These are phyloP conservation scores for Hippocampus comes DNA, from an alignment of 2,113 vertebrate species.

Conservation along the genomic window DNA sequence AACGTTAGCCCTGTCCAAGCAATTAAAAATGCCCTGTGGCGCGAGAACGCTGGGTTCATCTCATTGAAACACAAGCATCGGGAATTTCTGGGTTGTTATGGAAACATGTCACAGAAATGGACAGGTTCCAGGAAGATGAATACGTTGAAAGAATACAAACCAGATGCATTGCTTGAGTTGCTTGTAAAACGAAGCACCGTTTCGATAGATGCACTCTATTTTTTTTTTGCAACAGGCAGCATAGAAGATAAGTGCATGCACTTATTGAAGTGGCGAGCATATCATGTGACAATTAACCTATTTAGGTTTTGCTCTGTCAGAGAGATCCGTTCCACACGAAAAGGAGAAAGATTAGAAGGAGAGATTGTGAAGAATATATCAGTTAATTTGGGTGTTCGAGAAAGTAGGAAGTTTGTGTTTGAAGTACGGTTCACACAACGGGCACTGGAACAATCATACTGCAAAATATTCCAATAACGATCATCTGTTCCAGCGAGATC, in stretches of 20 bases:
- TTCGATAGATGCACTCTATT: neutral
- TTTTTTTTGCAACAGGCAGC: neutral
- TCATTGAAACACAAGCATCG: neutral
- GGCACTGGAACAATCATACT: constrained; percentile 23
- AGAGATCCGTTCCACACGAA: constrained; percentile 24
- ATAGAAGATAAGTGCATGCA: neutral
- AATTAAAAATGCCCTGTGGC: constrained; percentile 35
- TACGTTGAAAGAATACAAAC: neutral
- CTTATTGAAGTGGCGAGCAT: constrained; percentile 3
- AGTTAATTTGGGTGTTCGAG: constrained; percentile 51
- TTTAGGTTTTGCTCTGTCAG: constrained; percentile 29
- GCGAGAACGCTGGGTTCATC: constrained; percentile 9
- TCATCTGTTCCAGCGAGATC: constrained; percentile 33
- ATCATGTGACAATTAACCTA: constrained; percentile 44
- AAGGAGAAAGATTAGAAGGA: constrained; percentile 48
- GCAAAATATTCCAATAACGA: constrained; percentile 45
- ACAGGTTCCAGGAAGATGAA: neutral
- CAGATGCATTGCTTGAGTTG: too few relatives aligned
- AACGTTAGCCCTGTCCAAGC: constrained; percentile 46
- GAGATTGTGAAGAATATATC: constrained; percentile 50
- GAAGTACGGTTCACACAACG: constrained; percentile 54
- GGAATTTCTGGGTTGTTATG: neutral
- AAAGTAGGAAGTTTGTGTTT: constrained; percentile 41
- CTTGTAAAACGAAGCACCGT: too few relatives aligned
- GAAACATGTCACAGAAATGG: neutral